Percentiles rank a stretch among this genome's conserved stretches.
phyloP scores from a whole-genome alignment of 2,797 vertebrate species.

The Pipistrellus pygmaeus region DNA sequence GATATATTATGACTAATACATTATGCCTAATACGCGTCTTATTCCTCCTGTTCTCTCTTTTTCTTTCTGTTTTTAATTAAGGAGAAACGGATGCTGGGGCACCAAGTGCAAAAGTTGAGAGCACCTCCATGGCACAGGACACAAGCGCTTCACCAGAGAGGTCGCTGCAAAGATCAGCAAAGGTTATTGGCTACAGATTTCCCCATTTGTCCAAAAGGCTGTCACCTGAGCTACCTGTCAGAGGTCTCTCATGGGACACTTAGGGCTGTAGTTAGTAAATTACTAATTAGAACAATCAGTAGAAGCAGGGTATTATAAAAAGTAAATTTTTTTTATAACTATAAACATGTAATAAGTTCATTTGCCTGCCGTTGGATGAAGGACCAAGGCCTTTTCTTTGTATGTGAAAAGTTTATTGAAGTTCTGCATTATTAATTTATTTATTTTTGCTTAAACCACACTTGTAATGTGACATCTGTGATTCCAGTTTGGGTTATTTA shows the following conservation, averaged over 20 bases:
- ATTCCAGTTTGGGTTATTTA: not conserved
- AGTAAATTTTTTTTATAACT: constrained; percentile 10
- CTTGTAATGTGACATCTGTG: not conserved
- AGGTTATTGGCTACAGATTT: constrained; percentile 87
- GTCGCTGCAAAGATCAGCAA: constrained; percentile 94
- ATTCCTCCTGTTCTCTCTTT: not conserved
- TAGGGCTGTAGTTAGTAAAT: not conserved
- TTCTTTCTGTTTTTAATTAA: constrained; percentile 68
- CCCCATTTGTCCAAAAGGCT: not conserved
- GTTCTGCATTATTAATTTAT: not conserved
- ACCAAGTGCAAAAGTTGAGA: constrained; percentile 74
- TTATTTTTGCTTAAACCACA: not conserved
- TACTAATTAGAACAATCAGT: not conserved
- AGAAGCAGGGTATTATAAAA: constrained; percentile 23
- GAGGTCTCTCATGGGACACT: not conserved
- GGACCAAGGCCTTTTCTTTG: not conserved
- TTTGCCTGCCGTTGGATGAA: constrained; percentile 26
- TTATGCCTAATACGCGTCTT: not conserved
- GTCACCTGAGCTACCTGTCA: not conserved
- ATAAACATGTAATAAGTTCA: not conserved
- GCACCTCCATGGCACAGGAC: constrained; percentile 75
- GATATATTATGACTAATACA: not conserved
- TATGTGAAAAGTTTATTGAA: not conserved
- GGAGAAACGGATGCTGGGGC: constrained; percentile 70
- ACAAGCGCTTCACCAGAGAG: constrained; percentile 85